A percentile compares a stretch with the other conserved stretches of the same genome.
phyloP scores from a whole-genome alignment of 2,113 vertebrate genomes.

The Ivindomyrus marchei region DNA sequence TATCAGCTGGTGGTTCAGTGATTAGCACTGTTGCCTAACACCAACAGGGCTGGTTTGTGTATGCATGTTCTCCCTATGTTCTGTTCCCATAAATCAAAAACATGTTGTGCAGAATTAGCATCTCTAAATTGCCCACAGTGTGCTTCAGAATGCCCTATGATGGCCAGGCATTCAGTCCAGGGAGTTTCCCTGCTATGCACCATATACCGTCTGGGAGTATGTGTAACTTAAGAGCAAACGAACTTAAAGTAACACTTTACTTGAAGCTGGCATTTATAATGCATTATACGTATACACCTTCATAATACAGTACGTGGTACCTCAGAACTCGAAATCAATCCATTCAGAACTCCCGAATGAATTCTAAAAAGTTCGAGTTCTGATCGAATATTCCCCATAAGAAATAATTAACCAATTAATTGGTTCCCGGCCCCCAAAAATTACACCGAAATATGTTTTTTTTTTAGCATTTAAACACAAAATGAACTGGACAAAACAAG shows the following conservation, averaged over 20 bases:
- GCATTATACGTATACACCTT: background rate
- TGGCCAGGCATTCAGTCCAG: background rate
- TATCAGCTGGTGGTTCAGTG: background rate
- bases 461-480: no score
- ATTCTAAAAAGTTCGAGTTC: no score
- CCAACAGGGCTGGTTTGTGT: background rate
- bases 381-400: no score
- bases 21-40: background rate
- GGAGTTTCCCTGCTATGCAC: background rate
- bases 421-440: no score
- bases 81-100: background rate
- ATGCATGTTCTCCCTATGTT: background rate
- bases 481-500: no score
- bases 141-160: background rate
- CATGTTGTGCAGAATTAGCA: background rate
- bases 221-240: background rate
- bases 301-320: background rate
- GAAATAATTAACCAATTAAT: no score
- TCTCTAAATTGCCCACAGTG: background rate
- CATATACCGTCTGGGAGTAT: background rate
- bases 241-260: background rate
- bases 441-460: no score
- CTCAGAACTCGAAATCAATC: no score
- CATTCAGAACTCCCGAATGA: no score
- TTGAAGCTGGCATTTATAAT: background rate